A percentile compares a stretch with the other conserved stretches of the same genome.
Evolutionary conservation across 2,113 vertebrate genomes (phyloP).

Genomic region (Motacilla tschutschensis): DNA sequence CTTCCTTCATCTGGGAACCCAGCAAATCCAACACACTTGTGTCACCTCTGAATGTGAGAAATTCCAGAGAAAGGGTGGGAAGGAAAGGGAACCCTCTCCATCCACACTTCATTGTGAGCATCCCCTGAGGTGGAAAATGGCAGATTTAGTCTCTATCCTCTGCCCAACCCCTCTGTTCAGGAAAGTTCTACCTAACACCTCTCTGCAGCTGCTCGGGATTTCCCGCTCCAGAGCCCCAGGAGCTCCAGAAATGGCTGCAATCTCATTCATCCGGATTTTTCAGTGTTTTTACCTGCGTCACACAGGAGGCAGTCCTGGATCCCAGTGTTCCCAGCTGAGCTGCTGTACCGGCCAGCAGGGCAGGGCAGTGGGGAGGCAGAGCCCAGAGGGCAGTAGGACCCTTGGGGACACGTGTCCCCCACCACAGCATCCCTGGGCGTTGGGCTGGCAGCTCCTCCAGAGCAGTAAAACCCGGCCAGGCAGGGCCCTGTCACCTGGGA

Average conservation of each 20-base stretch:
- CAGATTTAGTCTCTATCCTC: background rate
- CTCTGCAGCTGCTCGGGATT: background rate
- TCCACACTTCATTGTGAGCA: background rate
- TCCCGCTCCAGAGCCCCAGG: background rate
- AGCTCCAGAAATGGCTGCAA: background rate
- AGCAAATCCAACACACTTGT: too few relatives aligned
- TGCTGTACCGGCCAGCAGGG: constrained; percentile 78
- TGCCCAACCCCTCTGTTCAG: background rate
- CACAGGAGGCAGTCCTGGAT: constrained; percentile 77
- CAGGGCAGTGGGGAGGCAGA: constrained; percentile 75
- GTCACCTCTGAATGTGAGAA: background rate
- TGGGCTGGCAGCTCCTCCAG: constrained; percentile 62
- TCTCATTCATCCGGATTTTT: accelerated
- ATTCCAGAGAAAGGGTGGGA: background rate
- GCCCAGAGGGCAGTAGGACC: constrained; percentile 81
- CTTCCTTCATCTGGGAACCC: too few relatives aligned
- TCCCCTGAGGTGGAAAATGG: accelerated
- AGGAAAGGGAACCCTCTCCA: background rate
- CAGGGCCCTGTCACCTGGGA: constrained; percentile 71
- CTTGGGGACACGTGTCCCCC: constrained; percentile 76
- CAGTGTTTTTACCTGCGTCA: constrained; percentile 69
- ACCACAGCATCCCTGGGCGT: constrained; percentile 67
- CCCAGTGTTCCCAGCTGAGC: constrained; percentile 67
- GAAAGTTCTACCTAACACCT: background rate
- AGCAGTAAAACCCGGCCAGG: constrained; percentile 78